Evolutionary conservation across 2,888 invertebrate genomes (phyloP), one percentile per base, ranked within the genome.

Genomic region (Parapristionchus giblindavisi): DNA sequence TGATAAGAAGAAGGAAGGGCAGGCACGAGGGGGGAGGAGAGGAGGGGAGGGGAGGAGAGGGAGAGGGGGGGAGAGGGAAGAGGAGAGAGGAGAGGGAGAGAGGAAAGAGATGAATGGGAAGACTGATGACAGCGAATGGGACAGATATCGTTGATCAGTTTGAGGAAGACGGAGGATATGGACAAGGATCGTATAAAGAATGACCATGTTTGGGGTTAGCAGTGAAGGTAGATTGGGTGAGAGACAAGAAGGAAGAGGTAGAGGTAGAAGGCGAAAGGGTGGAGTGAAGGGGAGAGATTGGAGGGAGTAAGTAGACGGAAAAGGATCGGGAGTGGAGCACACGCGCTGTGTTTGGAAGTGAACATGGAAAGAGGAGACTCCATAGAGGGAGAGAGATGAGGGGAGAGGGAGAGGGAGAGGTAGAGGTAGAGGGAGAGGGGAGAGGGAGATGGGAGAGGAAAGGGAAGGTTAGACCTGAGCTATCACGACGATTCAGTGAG

Each of bases 361-460:
- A 48, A 48, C 48, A 48, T 21, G 48, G 48, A 48, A 21, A 48
- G 48, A 14, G 21, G 14, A 48, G 48, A 48, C 14, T 11, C 48
- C 14, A 21, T 21, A 21, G 48, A 21, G 54, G 40, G 51, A 70
- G 24, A 14, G 61, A n/a, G 6, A 52, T 29, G 38, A 54, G 38
- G n/a, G 38, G 36, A 38, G 71, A 71, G 58, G 27, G 43, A 58
- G 38, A 43, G 66, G 27, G 36, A 61, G 61, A 38, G 66, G 34
- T 24, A 43, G 43, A 71, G 71, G 58, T 56, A 71, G 71, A 56
- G 43, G 58, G 58, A 40, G 71, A 71, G 54, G 58, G 40, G 52
- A 40, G 52, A 68, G 34, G 34, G 36, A 6, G 4, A 8, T 56
- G 65, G 63, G 32, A 24, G 36, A 51, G 29, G 27, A 11, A 56